phyloP scores from a whole-genome alignment of 1,140 invertebrate species.

The Pseudoatta argentina region DNA sequence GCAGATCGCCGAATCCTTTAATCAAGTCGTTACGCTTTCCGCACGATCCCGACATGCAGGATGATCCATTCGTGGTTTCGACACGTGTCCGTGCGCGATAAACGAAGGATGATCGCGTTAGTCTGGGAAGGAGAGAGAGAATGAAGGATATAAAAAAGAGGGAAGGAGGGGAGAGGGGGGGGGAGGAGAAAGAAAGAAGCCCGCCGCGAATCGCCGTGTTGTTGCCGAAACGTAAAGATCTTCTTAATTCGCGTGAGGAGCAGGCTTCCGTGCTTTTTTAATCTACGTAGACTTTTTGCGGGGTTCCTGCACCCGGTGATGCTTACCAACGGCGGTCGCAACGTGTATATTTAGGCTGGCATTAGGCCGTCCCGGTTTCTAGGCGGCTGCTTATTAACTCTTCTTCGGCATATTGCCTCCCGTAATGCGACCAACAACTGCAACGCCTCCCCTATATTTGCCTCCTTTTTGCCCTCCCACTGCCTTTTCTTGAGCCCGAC shows the following conservation, averaged over 20 bases:
- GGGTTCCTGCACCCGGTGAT: constrained; percentile 31
- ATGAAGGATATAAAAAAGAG: neutral
- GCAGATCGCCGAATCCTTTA: constrained; percentile 23
- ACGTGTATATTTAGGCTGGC: constrained; percentile 78
- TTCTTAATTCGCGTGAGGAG: constrained; percentile 67
- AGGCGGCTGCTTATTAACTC: constrained; percentile 77
- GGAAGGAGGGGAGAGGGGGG: neutral
- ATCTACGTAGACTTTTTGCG: constrained; percentile 69
- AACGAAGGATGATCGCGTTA: constrained; percentile 40
- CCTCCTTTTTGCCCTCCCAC: constrained; percentile 6
- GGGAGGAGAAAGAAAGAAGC: neutral
- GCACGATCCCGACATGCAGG: neutral
- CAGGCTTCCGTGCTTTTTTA: constrained; percentile 67
- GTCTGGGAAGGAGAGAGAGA: neutral
- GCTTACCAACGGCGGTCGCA: constrained; percentile 52
- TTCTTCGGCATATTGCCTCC: constrained; percentile 73
- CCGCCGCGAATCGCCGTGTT: constrained; percentile 18
- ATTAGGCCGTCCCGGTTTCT: constrained; percentile 73
- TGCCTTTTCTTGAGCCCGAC: constrained; percentile 32
- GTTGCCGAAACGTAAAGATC: constrained; percentile 54
- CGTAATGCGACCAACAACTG: constrained; percentile 68
- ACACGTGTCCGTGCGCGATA: constrained; percentile 44
- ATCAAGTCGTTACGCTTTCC: constrained; percentile 32
- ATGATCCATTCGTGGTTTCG: constrained; percentile 33
- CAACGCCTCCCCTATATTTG: constrained; percentile 26